Evolutionary conservation across 2,888 invertebrate species (phyloP), one percentile per base, ranked within the genome.

Genomic region (Cheilosia variabilis): DNA sequence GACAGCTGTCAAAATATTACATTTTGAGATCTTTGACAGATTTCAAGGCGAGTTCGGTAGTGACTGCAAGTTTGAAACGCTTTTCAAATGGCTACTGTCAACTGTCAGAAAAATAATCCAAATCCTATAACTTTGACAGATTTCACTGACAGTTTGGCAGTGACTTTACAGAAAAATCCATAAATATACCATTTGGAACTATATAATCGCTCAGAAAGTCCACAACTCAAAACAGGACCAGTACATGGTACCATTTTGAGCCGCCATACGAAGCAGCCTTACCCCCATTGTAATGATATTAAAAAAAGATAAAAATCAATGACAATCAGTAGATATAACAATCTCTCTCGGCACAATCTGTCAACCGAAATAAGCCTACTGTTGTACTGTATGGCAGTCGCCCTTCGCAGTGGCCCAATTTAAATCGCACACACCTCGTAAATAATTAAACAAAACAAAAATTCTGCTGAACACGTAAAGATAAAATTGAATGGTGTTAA

Each of bases 401-500:
- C 68, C 65, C 57, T 75, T 81, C 62, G 50, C 50, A 69, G 31
- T 81, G 75, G 80, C 73, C 80, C 80, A 81, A 75, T 69, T 81
- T 69, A 52, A 69, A 63, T 75, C 34, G 68, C 75, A 81, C 75
- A 81, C 43, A 81, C 50, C 57, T 81, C 47, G 50, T 63, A 62
- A 69, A 55, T 45, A 63, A 37, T 50, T 43, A 47, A 58, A 43
- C 31, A n/a, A 52, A 52, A 41, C 53, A 65, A 47, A 47, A 9
- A 68, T 13, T 24, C 52, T 4, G 22, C 37, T 53, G 22, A 68
- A 73, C 41, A 63, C 63, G 69, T 81, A 76, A 76, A 76, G 81
- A 81, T 76, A 75, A 75, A 63, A 24, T 55, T 63, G 69, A 76
- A 81, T 63, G 58, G 50, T 76, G 81, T 75, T 81, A 76, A 81